phyloP scores from a whole-genome alignment of 2,797 vertebrate species.

The Lutjanus argentimaculatus region DNA sequence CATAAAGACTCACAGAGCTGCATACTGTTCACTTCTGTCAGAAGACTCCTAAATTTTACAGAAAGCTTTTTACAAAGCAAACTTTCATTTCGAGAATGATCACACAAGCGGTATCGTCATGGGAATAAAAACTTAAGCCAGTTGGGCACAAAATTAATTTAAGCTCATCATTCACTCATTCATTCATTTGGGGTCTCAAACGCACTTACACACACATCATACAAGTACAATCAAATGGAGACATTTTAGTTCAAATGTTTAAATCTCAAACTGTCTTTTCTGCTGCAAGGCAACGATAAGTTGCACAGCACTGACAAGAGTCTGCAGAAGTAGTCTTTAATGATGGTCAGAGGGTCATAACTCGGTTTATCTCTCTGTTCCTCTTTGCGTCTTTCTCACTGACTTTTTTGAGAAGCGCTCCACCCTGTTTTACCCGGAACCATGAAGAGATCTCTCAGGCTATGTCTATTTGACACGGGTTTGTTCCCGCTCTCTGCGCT shows the following conservation, averaged over 20 bases:
- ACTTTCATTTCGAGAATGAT: conserved; percentile 69
- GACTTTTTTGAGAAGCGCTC: background rate
- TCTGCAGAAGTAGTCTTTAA: conserved; percentile 5
- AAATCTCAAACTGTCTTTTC: conserved; percentile 15
- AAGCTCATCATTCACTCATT: conserved; percentile 29
- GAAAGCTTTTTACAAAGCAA: conserved; percentile 87
- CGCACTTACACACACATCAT: conserved; percentile 14
- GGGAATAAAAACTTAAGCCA: conserved; percentile 39
- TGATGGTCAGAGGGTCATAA: background rate
- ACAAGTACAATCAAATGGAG: conserved; percentile 19
- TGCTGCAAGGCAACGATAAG: conserved; percentile 8
- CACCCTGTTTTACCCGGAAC: background rate
- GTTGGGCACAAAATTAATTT: conserved; percentile 48
- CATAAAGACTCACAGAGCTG: conserved; percentile 80
- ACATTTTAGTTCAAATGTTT: conserved; percentile 35
- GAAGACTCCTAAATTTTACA: conserved; percentile 82
- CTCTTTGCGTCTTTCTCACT: background rate
- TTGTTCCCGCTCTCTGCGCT: conserved; percentile 87
- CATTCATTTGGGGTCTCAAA: conserved; percentile 24
- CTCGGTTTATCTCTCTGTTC: conserved; percentile 8
- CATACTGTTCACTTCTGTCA: conserved; percentile 79
- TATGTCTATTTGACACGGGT: conserved; percentile 91
- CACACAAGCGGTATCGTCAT: conserved; percentile 45
- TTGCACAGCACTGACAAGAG: background rate
- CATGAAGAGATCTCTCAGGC: conserved; percentile 76